A percentile compares a stretch with the other conserved stretches of the same genome.
These are phyloP conservation scores for Glareola pratincola DNA, from an alignment of 2,113 vertebrate genomes.

Conservation along the genomic window DNA sequence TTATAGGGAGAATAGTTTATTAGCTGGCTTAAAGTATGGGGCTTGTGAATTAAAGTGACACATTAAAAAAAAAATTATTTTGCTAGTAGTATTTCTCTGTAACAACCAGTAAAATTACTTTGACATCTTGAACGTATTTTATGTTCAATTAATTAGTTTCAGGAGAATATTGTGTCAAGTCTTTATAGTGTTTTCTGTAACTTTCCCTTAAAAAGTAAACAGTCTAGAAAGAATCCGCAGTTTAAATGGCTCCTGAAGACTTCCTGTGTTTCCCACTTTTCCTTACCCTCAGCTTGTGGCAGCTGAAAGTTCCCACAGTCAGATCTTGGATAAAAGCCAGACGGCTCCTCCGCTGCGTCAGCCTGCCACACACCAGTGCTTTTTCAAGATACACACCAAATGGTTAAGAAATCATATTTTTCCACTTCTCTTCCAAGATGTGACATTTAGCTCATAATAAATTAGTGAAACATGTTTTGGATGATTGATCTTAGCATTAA, in stretches of 20 bases:
- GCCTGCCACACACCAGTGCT: background rate
- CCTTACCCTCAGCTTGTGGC: background rate
- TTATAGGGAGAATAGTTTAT: background rate
- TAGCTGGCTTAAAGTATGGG: background rate
- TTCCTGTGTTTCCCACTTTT: conserved; percentile 1
- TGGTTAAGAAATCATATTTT: background rate
- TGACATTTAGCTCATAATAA: background rate
- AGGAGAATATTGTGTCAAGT: background rate
- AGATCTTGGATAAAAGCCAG: conserved; percentile 18
- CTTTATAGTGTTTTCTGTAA: background rate
- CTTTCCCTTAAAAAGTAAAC: conserved; percentile 15
- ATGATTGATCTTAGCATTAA: background rate
- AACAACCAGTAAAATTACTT: background rate
- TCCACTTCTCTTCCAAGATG: background rate
- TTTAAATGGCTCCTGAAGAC: background rate
- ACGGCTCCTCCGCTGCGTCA: rapidly evolving
- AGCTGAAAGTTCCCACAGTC: conserved; percentile 24
- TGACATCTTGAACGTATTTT: background rate
- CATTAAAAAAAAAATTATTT: background rate
- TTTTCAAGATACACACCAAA: background rate
- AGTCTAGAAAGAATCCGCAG: background rate
- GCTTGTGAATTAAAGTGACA: background rate
- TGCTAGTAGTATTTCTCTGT: background rate
- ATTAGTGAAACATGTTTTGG: background rate
- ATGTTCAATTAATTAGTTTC: background rate